Percentiles rank a stretch among this genome's conserved stretches.
phyloP scores from a whole-genome alignment of 92 coral and sea anemone genomes.

The Actinostola sp. region DNA sequence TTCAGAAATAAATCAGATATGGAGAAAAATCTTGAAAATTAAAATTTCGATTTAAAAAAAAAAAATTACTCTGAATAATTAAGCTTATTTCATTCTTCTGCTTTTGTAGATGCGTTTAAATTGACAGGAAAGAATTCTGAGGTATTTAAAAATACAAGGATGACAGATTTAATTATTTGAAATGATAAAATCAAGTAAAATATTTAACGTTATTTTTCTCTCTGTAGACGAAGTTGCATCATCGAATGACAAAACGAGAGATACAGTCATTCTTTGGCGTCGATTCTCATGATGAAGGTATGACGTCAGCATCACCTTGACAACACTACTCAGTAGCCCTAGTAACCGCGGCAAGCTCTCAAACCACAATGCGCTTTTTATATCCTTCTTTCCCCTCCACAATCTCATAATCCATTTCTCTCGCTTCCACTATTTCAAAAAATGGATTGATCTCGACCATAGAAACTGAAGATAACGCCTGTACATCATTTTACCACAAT shows the following conservation, averaged over 20 bases:
- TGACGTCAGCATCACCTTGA: no score
- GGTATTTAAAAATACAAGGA: background rate
- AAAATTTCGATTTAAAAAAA: no score
- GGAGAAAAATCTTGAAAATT: no score
- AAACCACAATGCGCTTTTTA: background rate
- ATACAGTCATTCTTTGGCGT: conserved; percentile 70
- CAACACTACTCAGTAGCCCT: no score
- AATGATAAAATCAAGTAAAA: background rate
- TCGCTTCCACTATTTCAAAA: no score
- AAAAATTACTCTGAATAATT: background rate
- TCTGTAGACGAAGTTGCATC: conserved; percentile 58
- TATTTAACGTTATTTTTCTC: background rate
- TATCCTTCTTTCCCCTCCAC: background rate
- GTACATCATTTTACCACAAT: no score
- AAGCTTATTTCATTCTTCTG: background rate
- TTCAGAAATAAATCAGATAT: no score
- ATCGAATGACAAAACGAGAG: conserved; percentile 85
- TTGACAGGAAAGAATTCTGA: conserved; percentile 6
- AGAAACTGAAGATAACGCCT: no score
- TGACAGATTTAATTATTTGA: background rate
- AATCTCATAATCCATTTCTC: background rate
- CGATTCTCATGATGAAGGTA: conserved; percentile 72
- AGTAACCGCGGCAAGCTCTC: background rate
- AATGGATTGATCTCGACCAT: no score
- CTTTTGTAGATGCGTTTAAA: conserved; percentile 8